Percentiles rank a stretch among this genome's conserved stretches.
These are phyloP conservation scores for Manacus vitellinus DNA, from an alignment of 2,113 vertebrate genomes.

Conservation along the genomic window DNA sequence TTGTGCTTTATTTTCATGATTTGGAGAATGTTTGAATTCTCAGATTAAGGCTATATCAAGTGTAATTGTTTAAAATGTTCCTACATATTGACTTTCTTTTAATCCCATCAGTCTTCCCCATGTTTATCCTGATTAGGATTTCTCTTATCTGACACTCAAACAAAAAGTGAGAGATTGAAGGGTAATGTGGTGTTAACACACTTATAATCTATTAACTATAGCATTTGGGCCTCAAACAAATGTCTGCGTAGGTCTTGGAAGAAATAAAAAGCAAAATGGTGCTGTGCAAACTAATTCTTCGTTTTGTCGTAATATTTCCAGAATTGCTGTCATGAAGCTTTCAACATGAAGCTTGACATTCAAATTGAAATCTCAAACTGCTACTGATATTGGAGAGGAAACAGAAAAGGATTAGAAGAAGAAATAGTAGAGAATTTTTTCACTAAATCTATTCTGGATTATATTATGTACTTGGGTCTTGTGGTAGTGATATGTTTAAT, in stretches of 20 bases:
- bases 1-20: not conserved
- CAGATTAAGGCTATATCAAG: not conserved
- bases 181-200: not conserved
- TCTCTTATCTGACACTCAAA: not conserved
- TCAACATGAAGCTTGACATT: not conserved
- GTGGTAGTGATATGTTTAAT: not conserved
- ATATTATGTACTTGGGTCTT: not conserved
- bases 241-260: not conserved
- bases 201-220: not conserved
- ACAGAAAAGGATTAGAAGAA: not conserved
- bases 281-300: not conserved
- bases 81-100: not conserved
- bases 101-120: not conserved
- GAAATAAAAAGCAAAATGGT: not conserved
- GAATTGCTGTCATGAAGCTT: not conserved
- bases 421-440: not conserved
- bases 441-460: not conserved
- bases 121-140: not conserved
- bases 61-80: not conserved
- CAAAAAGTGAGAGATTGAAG: not conserved
- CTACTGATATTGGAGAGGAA: not conserved
- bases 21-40: not conserved
- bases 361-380: not conserved
- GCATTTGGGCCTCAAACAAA: not conserved
- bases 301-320: constrained; percentile 17